A percentile compares a stretch with the other conserved stretches of the same genome.
Evolutionary conservation across 1,140 invertebrate species (phyloP).

Genomic region (Bathynomus jamesi): DNA sequence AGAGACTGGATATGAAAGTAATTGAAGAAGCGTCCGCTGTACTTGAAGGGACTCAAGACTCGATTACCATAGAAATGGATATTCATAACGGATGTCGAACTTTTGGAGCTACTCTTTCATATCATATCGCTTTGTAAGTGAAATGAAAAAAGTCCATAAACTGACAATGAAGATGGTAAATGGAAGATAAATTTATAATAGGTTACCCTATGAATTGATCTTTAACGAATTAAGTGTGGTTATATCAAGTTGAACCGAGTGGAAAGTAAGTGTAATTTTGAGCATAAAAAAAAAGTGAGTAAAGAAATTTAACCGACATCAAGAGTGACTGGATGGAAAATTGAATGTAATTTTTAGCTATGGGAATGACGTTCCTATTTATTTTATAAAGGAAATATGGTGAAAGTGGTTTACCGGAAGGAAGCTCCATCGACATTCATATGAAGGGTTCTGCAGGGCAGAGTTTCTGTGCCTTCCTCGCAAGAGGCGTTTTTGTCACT

Average conservation of each 20-base stretch:
- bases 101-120: slow-evolving; percentile 88
- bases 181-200: no score
- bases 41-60: slow-evolving; percentile 59
- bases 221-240: no score
- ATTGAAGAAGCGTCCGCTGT: slow-evolving; percentile 67
- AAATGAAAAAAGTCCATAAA: no score
- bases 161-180: no score
- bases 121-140: slow-evolving; percentile 81
- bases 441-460: slow-evolving; percentile 94
- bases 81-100: slow-evolving; percentile 88
- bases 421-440: slow-evolving; percentile 72
- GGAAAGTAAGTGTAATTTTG: no score
- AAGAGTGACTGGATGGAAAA: no score
- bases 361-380: no score
- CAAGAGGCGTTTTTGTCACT: slow-evolving; percentile 77
- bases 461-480: slow-evolving; percentile 97
- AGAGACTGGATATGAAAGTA: slow-evolving; percentile 74
- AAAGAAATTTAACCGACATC: no score
- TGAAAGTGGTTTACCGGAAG: slow-evolving; percentile 75
- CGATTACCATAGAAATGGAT: slow-evolving; percentile 64
- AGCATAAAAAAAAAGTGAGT: no score
- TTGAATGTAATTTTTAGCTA: no score
- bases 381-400: slow-evolving; percentile 67
- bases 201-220: no score
- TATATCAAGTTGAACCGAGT: no score